phyloP scores from a whole-genome alignment of 2,113 vertebrate species.

The Phodopus roborovskii region DNA sequence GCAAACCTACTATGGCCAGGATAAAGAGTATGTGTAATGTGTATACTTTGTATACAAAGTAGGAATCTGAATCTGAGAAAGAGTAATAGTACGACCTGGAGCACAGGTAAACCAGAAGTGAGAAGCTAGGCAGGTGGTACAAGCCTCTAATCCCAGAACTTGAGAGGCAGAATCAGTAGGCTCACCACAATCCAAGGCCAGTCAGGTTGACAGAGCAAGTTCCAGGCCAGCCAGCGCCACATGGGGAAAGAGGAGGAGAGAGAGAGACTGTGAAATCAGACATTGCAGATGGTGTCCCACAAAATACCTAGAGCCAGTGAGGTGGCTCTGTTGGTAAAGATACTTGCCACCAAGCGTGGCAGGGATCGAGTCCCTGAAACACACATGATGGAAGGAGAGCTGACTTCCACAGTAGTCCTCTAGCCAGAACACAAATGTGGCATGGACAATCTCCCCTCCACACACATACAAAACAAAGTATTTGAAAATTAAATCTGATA shows the following conservation, averaged over 20 bases:
- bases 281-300: background rate
- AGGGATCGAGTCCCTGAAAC: background rate
- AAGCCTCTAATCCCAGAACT: too few relatives aligned
- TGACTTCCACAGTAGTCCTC: background rate
- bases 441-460: background rate
- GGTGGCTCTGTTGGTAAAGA: background rate
- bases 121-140: too few relatives aligned
- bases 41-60: background rate
- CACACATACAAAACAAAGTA: background rate
- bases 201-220: background rate
- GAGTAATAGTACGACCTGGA: background rate
- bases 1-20: background rate
- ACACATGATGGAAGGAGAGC: background rate
- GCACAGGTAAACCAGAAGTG: background rate
- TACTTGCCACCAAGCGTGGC: background rate
- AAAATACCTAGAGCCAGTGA: background rate
- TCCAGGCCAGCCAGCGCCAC: background rate
- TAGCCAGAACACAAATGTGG: background rate
- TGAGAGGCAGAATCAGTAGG: background rate
- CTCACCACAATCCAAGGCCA: background rate
- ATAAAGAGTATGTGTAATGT: background rate
- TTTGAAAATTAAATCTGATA: background rate
- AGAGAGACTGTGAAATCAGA: background rate
- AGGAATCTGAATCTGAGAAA: background rate
- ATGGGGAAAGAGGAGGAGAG: background rate